Conservation (phyloP, 2,113 vertebrate genomes). For the Lepidothrix coronata region DNA sequence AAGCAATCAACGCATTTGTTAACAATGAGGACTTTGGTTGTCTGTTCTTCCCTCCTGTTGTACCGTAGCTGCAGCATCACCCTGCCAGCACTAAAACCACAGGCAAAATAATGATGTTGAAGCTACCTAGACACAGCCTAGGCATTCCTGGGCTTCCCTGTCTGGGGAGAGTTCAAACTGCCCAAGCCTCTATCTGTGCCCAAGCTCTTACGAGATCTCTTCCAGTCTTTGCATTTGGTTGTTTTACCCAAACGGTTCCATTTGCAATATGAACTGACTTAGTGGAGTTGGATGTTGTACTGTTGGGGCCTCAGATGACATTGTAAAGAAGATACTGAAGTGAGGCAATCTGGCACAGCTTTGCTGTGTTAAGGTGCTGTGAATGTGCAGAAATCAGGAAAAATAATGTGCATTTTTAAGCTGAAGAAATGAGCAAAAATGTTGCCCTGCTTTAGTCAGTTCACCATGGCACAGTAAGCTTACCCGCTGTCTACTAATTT, state of each 20-base stretch:
- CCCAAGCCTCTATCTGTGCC: not conserved
- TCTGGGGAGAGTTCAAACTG: not conserved
- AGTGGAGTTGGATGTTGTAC: not conserved
- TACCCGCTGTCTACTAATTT: not conserved
- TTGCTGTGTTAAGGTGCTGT: not conserved
- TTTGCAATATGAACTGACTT: not conserved
- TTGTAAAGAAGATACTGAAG: not conserved
- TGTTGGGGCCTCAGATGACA: not conserved
- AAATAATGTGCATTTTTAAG: not conserved
- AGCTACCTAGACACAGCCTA: not conserved
- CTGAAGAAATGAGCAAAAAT: not conserved
- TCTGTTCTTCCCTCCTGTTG: not conserved
- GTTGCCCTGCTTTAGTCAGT: not conserved
- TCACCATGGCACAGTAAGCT: not conserved
- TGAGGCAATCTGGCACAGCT: not conserved
- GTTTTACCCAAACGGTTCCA: not conserved
- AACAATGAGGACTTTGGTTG: not conserved
- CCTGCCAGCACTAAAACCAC: not conserved
- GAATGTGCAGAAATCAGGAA: not conserved
- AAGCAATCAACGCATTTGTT: not conserved
- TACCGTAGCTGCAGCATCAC: not conserved
- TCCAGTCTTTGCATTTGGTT: not conserved
- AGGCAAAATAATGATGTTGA: not conserved
- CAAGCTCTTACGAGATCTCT: not conserved
- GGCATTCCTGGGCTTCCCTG: not conserved